Conservation (phyloP, 2,888 invertebrate species). For the Oscheius sp. region DNA sequence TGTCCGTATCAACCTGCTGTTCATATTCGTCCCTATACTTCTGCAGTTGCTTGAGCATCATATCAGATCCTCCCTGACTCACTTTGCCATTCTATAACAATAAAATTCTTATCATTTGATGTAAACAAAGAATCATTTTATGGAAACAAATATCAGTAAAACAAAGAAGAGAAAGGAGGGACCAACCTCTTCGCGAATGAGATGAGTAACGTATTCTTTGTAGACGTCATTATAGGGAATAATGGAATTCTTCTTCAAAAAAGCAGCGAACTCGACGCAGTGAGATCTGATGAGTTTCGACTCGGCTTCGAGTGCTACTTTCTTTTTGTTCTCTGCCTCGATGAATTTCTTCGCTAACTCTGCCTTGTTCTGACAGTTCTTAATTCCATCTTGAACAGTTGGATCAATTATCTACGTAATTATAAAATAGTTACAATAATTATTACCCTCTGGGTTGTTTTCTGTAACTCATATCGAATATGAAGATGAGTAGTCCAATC, state of each 20-base stretch:
- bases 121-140: neutral
- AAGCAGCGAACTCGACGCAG: conserved; percentile 16
- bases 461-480: conserved; percentile 23
- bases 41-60: neutral
- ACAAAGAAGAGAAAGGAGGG: neutral
- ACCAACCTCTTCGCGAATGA: conserved; percentile 8
- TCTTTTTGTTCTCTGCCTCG: neutral
- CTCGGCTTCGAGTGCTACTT: conserved; percentile 3
- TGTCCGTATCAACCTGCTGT: neutral
- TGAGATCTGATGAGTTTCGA: neutral
- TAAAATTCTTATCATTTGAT: neutral
- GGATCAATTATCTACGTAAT: conserved; percentile 14
- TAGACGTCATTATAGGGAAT: conserved; percentile 37
- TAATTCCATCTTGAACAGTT: conserved; percentile 7
- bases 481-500: conserved; percentile 38
- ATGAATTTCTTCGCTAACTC: neutral
- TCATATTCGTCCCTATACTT: conserved; percentile 16
- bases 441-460: neutral
- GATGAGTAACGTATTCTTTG: conserved; percentile 13
- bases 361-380: neutral
- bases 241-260: conserved; percentile 33
- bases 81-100: conserved; percentile 16
- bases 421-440: neutral
- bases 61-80: neutral
- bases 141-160: neutral